These are phyloP conservation scores for Agriopis aurantiaria DNA, from an alignment of 2,888 invertebrate genomes.

Conservation along the genomic window DNA sequence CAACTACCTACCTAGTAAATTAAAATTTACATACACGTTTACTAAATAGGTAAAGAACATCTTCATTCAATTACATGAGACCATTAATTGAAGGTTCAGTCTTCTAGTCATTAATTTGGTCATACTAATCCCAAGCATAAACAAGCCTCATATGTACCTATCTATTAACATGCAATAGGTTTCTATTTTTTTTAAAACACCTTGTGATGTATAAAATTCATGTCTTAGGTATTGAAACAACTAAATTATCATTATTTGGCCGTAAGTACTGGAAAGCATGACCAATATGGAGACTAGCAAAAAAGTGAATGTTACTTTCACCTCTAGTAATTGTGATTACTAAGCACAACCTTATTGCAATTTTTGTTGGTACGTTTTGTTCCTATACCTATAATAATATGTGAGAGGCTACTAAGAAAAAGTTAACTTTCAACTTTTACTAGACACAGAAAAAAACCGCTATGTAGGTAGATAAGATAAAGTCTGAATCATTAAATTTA, in stretches of 20 bases:
- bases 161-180: too few relatives aligned
- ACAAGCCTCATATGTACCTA: too few relatives aligned
- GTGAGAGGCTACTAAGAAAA: slow-evolving; percentile 16
- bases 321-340: slow-evolving; percentile 60
- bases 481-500: slow-evolving; percentile 14
- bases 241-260: neutral
- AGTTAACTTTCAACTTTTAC: neutral
- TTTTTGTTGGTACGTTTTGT: slow-evolving; percentile 23
- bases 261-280: slow-evolving; percentile 1
- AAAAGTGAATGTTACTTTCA: slow-evolving; percentile 82
- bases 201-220: neutral
- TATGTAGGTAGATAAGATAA: slow-evolving; percentile 18
- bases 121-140: neutral
- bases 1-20: neutral
- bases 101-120: neutral
- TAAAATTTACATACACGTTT: neutral
- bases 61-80: neutral
- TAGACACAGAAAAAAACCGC: slow-evolving; percentile 8
- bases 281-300: slow-evolving; percentile 33
- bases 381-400: neutral
- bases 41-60: neutral
- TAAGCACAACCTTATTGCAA: slow-evolving; percentile 48
- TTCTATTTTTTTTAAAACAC: too few relatives aligned
- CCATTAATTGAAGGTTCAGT: slow-evolving; percentile 10
- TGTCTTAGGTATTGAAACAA: neutral